Evolutionary conservation across 2,888 invertebrate genomes (phyloP).

Genomic region (Lathronympha strigana): DNA sequence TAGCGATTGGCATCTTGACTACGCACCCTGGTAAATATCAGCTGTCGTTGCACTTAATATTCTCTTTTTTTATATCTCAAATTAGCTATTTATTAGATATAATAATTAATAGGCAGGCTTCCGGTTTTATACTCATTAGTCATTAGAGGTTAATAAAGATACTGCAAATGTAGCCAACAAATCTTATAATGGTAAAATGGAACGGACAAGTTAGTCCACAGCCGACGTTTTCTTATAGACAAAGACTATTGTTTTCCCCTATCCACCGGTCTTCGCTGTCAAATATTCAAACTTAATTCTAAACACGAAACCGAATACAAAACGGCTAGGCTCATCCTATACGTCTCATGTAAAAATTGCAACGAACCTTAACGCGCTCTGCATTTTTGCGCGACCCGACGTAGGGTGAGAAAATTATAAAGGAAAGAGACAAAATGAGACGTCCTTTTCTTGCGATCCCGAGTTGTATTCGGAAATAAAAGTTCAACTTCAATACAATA

Average conservation of each 20-base stretch:
- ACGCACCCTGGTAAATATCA: too few species aligned
- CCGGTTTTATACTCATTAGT: too few species aligned
- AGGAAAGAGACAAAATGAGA: conserved; percentile 52
- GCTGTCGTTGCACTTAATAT: too few species aligned
- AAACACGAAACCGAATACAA: conserved; percentile 22
- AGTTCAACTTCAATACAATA: not conserved
- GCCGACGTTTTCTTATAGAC: not conserved
- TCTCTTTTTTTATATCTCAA: too few species aligned
- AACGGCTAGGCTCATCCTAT: conserved; percentile 6
- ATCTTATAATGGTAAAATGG: not conserved
- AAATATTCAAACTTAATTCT: conserved; percentile 29
- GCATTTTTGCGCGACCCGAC: conserved; percentile 61
- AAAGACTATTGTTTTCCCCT: not conserved
- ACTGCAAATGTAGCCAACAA: not conserved
- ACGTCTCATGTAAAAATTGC: conserved; percentile 43
- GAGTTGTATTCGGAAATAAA: not conserved
- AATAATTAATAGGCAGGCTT: too few species aligned
- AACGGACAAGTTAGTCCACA: not conserved
- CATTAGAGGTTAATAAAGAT: too few species aligned
- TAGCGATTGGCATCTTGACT: too few species aligned
- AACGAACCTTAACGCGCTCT: conserved; percentile 55
- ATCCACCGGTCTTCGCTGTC: not conserved
- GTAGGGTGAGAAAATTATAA: conserved; percentile 68
- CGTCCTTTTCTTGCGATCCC: conserved; percentile 50
- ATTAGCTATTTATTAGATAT: too few species aligned